Conservation (phyloP, 2,113 vertebrate species). For the Sinocyclocheilus anshuiensis region DNA sequence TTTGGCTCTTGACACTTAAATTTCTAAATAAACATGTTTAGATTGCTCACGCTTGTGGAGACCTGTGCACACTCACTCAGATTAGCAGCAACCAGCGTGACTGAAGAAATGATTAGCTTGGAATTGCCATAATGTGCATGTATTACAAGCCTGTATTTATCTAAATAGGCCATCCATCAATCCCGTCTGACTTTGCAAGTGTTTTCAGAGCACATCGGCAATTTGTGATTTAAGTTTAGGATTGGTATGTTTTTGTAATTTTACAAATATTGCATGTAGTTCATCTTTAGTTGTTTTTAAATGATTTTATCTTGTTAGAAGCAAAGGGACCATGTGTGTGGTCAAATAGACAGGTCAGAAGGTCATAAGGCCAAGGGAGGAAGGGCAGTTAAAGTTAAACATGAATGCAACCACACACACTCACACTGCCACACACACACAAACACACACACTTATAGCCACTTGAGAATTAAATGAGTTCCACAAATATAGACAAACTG, state of each 20-base stretch:
- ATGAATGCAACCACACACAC: constrained; percentile 19
- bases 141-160: constrained; percentile 5
- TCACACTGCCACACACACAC: constrained; percentile 17
- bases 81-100: constrained; percentile 13
- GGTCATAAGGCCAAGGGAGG: constrained; percentile 6
- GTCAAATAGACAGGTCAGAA: constrained; percentile 8
- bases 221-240: not conserved
- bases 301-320: not conserved
- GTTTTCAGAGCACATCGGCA: not conserved
- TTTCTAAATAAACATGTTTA: constrained; percentile 46
- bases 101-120: constrained; percentile 32
- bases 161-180: not conserved
- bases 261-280: not conserved
- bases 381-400: constrained; percentile 4
- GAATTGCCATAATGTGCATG: not conserved
- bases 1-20: constrained; percentile 30
- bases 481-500: constrained; percentile 50
- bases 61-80: constrained; percentile 31
- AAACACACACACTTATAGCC: constrained; percentile 6
- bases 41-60: constrained; percentile 17
- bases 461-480: constrained; percentile 50
- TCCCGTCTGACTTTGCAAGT: not conserved
- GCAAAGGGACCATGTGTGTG: not conserved
- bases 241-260: not conserved
- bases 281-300: not conserved